These are phyloP conservation scores for Anolis apletophallus DNA, from an alignment of 2,797 vertebrate species.

Conservation along the genomic window DNA sequence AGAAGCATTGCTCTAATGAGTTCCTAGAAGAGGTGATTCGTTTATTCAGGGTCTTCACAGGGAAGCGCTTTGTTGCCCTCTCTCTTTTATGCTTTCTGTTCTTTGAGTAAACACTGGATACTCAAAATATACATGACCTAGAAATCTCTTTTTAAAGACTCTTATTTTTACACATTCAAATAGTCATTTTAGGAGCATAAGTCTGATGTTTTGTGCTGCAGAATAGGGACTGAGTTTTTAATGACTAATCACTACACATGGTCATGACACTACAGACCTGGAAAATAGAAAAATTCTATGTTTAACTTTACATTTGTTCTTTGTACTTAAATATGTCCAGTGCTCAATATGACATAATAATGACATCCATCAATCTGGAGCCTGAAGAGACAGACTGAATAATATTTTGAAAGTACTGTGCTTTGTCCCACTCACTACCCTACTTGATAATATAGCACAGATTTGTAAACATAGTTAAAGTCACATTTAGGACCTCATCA, in stretches of 20 bases:
- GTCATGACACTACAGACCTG: slow-evolving; percentile 15
- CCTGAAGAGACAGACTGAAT: slow-evolving; percentile 28
- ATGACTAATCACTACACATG: slow-evolving; percentile 9
- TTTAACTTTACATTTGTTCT: slow-evolving; percentile 39
- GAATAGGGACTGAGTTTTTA: slow-evolving; percentile 27
- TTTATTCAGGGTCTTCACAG: not conserved
- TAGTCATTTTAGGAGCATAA: not conserved
- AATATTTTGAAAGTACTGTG: slow-evolving; percentile 38
- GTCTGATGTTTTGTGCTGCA: not conserved
- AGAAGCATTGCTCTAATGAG: not conserved
- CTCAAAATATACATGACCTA: not conserved
- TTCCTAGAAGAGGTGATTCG: not conserved
- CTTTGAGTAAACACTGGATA: not conserved
- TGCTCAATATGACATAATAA: not conserved
- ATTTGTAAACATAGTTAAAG: slow-evolving; percentile 65
- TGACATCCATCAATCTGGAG: not conserved
- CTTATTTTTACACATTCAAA: not conserved
- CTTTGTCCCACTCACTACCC: not conserved
- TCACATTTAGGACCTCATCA: slow-evolving; percentile 49
- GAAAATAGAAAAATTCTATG: slow-evolving; percentile 14
- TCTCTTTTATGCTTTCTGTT: not conserved
- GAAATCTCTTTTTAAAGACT: not conserved
- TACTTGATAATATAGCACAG: slow-evolving; percentile 31
- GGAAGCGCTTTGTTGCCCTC: not conserved
- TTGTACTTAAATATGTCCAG: not conserved